Evolutionary conservation across 2,888 invertebrate species (phyloP).

Genomic region (Oxycera nigricornis): DNA sequence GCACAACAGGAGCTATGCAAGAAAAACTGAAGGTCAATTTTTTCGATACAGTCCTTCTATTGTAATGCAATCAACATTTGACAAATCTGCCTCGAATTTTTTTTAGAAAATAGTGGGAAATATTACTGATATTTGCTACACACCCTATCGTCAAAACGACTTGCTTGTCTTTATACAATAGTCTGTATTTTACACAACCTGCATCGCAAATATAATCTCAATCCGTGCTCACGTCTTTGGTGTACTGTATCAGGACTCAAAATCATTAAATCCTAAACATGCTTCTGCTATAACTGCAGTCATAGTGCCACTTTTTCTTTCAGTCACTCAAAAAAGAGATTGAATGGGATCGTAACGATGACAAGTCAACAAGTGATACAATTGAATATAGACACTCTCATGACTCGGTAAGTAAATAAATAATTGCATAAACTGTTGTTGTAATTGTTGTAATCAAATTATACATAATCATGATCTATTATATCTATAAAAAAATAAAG

Average conservation of each 20-base stretch:
- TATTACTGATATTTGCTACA: too few relatives aligned
- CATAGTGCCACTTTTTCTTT: slow-evolving; percentile 49
- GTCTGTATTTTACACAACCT: too few relatives aligned
- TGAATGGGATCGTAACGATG: slow-evolving; percentile 84
- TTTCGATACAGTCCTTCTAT: too few relatives aligned
- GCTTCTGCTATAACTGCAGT: slow-evolving; percentile 20
- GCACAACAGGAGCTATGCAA: too few relatives aligned
- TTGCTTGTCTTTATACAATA: too few relatives aligned
- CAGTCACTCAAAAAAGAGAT: slow-evolving; percentile 91
- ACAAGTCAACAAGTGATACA: slow-evolving; percentile 78
- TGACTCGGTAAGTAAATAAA: slow-evolving; percentile 76
- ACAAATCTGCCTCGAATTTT: too few relatives aligned
- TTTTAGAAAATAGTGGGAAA: too few relatives aligned
- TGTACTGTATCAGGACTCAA: slow-evolving; percentile 3
- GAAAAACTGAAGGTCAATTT: too few relatives aligned
- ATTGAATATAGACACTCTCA: slow-evolving; percentile 82
- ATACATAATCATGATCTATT: not conserved
- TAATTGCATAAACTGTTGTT: not conserved
- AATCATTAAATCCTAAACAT: not conserved
- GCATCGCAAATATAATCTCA: too few relatives aligned
- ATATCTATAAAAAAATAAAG: not conserved
- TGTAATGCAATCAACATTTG: too few relatives aligned
- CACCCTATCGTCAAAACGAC: too few relatives aligned
- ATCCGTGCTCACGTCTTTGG: too few relatives aligned
- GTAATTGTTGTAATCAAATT: not conserved